phyloP scores from a whole-genome alignment of 2,113 vertebrate species.

The Hippoglossus stenolepis region DNA sequence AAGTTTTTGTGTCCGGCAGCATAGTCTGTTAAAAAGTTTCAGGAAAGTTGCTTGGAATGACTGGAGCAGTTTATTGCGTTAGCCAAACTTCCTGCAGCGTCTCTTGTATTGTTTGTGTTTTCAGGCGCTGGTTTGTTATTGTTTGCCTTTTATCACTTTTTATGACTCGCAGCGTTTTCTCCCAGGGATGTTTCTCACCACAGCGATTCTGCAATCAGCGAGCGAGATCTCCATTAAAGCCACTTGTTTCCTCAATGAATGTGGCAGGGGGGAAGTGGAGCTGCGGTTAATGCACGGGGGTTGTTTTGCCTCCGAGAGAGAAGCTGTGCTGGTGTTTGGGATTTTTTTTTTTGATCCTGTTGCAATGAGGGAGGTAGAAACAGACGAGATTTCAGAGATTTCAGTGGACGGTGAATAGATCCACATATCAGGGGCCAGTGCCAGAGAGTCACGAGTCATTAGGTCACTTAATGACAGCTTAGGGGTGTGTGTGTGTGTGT shows the following conservation, averaged over 20 bases:
- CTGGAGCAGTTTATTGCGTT: conserved; percentile 52
- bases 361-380: conserved; percentile 14
- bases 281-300: conserved; percentile 57
- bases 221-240: conserved; percentile 71
- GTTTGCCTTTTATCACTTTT: conserved; percentile 67
- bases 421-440: conserved; percentile 18
- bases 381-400: conserved; percentile 27
- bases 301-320: conserved; percentile 50
- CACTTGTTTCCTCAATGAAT: conserved; percentile 69
- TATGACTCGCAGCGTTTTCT: conserved; percentile 31
- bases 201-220: conserved; percentile 70
- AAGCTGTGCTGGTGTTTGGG: conserved; percentile 14
- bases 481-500: conserved; percentile 33
- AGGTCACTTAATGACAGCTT: conserved; percentile 48
- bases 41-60: conserved; percentile 39
- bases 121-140: conserved; percentile 63
- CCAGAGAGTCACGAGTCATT: conserved; percentile 59
- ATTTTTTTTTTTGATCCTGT: conserved; percentile 4
- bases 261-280: conserved; percentile 61
- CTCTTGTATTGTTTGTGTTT: conserved; percentile 55
- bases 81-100: conserved; percentile 42
- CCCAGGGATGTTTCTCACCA: conserved; percentile 64
- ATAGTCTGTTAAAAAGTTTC: conserved; percentile 19
- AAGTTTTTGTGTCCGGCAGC: too few relatives aligned
- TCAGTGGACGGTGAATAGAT: conserved; percentile 25